phyloP scores from a whole-genome alignment of 1,140 invertebrate species.

The Euura lappo region DNA sequence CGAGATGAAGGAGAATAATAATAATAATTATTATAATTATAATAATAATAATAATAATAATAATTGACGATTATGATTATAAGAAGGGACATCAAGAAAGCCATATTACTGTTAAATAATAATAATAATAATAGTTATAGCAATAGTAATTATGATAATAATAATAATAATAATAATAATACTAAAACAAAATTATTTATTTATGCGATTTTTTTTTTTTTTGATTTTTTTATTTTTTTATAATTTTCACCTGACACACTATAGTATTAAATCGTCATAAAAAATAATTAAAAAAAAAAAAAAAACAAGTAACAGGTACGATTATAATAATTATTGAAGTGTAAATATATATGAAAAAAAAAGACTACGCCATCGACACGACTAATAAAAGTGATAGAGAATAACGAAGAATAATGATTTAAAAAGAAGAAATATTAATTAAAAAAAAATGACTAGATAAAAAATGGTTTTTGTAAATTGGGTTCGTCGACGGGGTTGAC shows the following conservation, averaged over 20 bases:
- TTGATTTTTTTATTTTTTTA: neutral
- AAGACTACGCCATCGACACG: neutral
- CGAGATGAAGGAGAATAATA: neutral
- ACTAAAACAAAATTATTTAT: neutral
- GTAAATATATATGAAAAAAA: constrained; percentile 36
- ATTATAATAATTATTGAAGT: constrained; percentile 53
- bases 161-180: neutral
- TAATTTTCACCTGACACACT: neutral
- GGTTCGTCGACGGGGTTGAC: constrained; percentile 1
- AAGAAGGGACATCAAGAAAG: constrained; percentile 12
- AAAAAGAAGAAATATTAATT: constrained; percentile 11
- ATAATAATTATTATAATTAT: too few species aligned
- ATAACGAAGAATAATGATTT: constrained; percentile 37
- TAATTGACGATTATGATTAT: too few species aligned
- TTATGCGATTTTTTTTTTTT: neutral
- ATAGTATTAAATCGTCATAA: neutral
- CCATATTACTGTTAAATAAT: constrained; percentile 24
- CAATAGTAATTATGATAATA: too few species aligned
- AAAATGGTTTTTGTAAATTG: neutral
- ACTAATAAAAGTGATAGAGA: neutral
- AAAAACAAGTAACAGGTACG: neutral
- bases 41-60: too few species aligned
- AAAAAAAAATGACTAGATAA: constrained; percentile 19
- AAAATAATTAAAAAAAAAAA: neutral
- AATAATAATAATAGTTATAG: constrained; percentile 14